Base-by-base conservation (phyloP, 2,888 invertebrate genomes). In the Heliothis peltigera region DNA sequence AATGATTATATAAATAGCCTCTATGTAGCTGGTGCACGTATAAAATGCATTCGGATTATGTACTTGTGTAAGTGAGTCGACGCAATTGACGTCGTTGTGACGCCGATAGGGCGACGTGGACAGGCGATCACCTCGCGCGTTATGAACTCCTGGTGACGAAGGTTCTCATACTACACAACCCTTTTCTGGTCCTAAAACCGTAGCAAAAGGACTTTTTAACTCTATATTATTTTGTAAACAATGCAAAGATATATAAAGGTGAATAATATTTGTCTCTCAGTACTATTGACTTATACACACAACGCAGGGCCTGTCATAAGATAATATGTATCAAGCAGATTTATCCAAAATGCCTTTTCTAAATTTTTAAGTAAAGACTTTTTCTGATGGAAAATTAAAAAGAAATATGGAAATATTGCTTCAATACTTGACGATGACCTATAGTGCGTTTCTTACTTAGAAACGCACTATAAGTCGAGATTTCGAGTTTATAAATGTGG, bases 101-200 rank as follows among this genome's bases (percentile, higher is more conserved):
- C 70, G 74, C 35, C 65, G 70, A 48, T 84, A 89, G 86, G 89
- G 89, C 87, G 74, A 82, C 85, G 81, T 71, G 81, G 80, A 71
- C 79, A 80, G 76, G 60, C 81, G 73, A 89, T 80, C 89, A 80
- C 89, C 83, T 88, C 73, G 70, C 72, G 58, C 43, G 60, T 77
- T 89, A 86, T 93, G 89, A 74, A 79, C 78, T 84, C 92, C 92
- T 93, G 84, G 91, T 93, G 83, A 55, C 76, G 82, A 93, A 93
- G 92, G 92, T 93, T 92, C 88, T 86, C 78, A 85, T 82, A 84
- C 84, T 82, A 86, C 83, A 88, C 89, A 93, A 92, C 93, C 93
- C 93, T 93, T 93, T 91, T 87, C 88, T 88, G 85, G 91, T 89
- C 89, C 91, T 92, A 89, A 88, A 89, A 84, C 74, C 74, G 76